Conservation (phyloP, 2,888 invertebrate genomes). For the Mesochorus sp. region DNA sequence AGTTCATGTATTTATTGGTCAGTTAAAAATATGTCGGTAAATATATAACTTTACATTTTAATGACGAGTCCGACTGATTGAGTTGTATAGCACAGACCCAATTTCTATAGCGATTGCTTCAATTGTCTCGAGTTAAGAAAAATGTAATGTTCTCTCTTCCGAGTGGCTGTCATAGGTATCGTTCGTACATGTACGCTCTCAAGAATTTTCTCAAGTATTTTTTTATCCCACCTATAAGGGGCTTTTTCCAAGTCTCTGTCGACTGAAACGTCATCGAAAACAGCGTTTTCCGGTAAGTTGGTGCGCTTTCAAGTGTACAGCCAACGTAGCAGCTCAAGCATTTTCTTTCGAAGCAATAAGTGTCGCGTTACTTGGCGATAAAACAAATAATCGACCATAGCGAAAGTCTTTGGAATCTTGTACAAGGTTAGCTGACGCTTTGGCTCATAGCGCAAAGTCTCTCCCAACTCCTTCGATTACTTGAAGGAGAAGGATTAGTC, state of each 20-base stretch:
- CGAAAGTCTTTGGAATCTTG: slow-evolving; percentile 36
- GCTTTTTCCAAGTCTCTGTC: slow-evolving; percentile 19
- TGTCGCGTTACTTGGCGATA: slow-evolving; percentile 69
- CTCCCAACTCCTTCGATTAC: background rate
- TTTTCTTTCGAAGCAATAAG: slow-evolving; percentile 65
- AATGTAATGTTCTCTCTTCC: background rate
- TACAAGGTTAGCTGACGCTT: slow-evolving; percentile 1
- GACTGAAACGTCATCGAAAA: background rate
- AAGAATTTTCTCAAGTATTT: slow-evolving; percentile 41
- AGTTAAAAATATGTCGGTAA: too few relatives aligned
- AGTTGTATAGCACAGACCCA: too few relatives aligned
- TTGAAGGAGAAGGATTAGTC: slow-evolving; percentile 4
- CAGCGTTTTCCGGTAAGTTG: background rate
- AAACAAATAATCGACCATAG: slow-evolving; percentile 67
- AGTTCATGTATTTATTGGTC: too few relatives aligned
- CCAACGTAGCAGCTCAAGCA: slow-evolving; percentile 8
- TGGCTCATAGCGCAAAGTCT: background rate
- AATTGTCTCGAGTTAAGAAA: background rate
- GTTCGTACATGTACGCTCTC: slow-evolving; percentile 19
- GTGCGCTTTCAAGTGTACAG: background rate
- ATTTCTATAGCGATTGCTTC: background rate
- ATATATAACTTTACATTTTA: too few relatives aligned
- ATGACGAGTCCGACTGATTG: too few relatives aligned
- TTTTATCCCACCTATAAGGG: slow-evolving; percentile 1
- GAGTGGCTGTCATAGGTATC: background rate